A percentile compares a stretch with the other conserved stretches of the same genome.
These are phyloP conservation scores for Ashinkailepas kermadecensis DNA, from an alignment of 2,888 invertebrate genomes.

Conservation along the genomic window DNA sequence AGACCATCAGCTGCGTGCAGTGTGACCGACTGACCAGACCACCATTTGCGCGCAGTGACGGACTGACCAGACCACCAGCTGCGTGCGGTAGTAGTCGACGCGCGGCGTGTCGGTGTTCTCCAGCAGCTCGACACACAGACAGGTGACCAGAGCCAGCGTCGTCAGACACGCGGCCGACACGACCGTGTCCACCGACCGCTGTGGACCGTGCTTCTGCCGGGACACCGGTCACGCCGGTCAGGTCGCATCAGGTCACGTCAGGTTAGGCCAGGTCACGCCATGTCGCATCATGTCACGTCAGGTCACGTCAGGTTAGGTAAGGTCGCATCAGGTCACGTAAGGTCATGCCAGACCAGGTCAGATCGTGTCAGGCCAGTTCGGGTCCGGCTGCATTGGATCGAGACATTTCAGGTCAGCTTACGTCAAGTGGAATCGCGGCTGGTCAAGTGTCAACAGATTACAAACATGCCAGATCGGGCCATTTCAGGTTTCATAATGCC, in stretches of 20 bases:
- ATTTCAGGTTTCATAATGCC: no score
- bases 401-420: no score
- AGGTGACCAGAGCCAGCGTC: slow-evolving; percentile 72
- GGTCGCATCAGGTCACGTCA: not conserved
- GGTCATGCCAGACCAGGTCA: no score
- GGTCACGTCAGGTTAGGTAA: no score
- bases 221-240: slow-evolving; percentile 17
- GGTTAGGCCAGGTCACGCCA: no score
- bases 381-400: no score
- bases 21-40: slow-evolving; percentile 29
- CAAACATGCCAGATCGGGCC: no score
- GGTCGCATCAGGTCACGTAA: no score
- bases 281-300: no score
- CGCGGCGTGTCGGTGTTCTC: slow-evolving; percentile 46
- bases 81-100: slow-evolving; percentile 28
- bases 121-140: slow-evolving; percentile 76
- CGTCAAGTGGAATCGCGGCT: no score
- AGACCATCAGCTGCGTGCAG: not conserved
- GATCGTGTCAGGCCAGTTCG: no score
- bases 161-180: slow-evolving; percentile 89
- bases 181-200: slow-evolving; percentile 90
- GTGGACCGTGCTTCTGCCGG: slow-evolving; percentile 80
- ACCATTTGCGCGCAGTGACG: slow-evolving; percentile 28
- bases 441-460: no score
- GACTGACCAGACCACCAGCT: slow-evolving; percentile 32